A percentile compares a stretch with the other conserved stretches of the same genome.
Evolutionary conservation across 1,140 invertebrate species (phyloP).

Genomic region (Drosophila melanogaster): Release_6_plus_ISO1_MT NT_033779.5:9797001-9797500

Average conservation of each 20-base stretch:
- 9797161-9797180: slow-evolving; percentile 97
- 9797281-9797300: slow-evolving; percentile 61
- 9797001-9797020: slow-evolving; percentile 72
- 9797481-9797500: slow-evolving; percentile 18
- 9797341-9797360: background rate
- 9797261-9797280: slow-evolving; percentile 39
- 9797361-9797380: slow-evolving; percentile 22
- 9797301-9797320: slow-evolving; percentile 11
- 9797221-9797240: slow-evolving; percentile 10
- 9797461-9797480: slow-evolving; percentile 31
- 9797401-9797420: slow-evolving; percentile 71
- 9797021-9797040: slow-evolving; percentile 74
- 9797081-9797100: slow-evolving; percentile 71
- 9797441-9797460: slow-evolving; percentile 32
- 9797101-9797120: slow-evolving; percentile 92
- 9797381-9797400: slow-evolving; percentile 65
- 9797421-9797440: slow-evolving; percentile 15
- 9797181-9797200: slow-evolving; percentile 95
- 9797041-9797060: slow-evolving; percentile 40
- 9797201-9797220: slow-evolving; percentile 42
- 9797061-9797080: slow-evolving; percentile 37
- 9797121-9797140: slow-evolving; percentile 97
- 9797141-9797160: slow-evolving; percentile 97
- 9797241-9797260: slow-evolving; percentile 48
- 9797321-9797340: slow-evolving; percentile 10